Evolutionary conservation across 2,888 invertebrate species (phyloP).

Genomic region (Muscina levida): DNA sequence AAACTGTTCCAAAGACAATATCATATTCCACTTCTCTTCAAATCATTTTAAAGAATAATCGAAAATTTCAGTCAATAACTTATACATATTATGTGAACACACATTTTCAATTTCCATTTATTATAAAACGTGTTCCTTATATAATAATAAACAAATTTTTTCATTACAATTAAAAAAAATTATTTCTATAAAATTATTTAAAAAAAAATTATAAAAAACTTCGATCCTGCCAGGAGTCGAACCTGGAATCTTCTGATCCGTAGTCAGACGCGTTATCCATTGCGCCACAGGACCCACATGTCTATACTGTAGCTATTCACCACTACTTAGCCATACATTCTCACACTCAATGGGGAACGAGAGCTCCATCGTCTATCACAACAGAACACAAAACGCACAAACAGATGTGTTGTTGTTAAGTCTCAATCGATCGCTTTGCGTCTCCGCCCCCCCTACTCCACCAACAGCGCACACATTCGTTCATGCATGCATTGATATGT

Average conservation of each 20-base stretch:
- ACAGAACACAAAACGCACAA: too few relatives aligned
- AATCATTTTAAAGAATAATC: too few relatives aligned
- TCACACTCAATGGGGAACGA: too few relatives aligned
- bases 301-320: not conserved
- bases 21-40: too few relatives aligned
- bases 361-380: too few relatives aligned
- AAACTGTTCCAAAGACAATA: too few relatives aligned
- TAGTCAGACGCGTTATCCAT: slow-evolving; percentile 81
- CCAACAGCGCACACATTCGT: too few relatives aligned
- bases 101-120: not conserved
- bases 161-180: not conserved
- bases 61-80: too few relatives aligned
- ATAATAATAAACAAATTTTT: not conserved
- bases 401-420: too few relatives aligned
- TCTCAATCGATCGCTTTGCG: not conserved
- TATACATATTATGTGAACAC: too few relatives aligned
- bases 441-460: not conserved
- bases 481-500: too few relatives aligned
- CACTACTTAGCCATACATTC: not conserved
- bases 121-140: too few relatives aligned
- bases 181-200: not conserved
- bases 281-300: slow-evolving; percentile 79
- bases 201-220: slow-evolving; percentile 25
- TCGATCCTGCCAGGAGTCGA: slow-evolving; percentile 81
- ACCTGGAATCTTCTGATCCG: slow-evolving; percentile 81